phyloP scores from a whole-genome alignment of 1,140 invertebrate species.

The Acromyrmex echinatior region DNA sequence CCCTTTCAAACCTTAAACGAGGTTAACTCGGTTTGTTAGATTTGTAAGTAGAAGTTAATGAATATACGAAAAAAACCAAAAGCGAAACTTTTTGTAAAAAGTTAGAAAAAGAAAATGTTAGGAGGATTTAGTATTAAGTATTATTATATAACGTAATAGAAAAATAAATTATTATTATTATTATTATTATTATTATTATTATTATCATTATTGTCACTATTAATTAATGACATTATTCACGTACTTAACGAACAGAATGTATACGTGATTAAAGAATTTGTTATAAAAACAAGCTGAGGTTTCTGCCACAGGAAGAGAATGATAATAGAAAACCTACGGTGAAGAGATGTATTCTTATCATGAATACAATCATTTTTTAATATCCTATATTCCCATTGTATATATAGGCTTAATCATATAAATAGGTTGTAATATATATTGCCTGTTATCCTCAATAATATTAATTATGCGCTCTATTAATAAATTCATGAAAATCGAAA shows the following conservation, averaged over 20 bases:
- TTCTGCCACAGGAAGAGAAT: slow-evolving; percentile 42
- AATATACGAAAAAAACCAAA: slow-evolving; percentile 63
- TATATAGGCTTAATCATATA: slow-evolving; percentile 57
- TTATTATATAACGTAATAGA: slow-evolving; percentile 78
- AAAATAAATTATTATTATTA: slow-evolving; percentile 80
- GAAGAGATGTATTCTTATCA: slow-evolving; percentile 32
- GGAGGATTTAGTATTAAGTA: slow-evolving; percentile 75
- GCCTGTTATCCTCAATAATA: slow-evolving; percentile 85
- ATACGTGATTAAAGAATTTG: slow-evolving; percentile 56
- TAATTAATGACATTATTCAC: slow-evolving; percentile 42
- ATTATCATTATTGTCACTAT: slow-evolving; percentile 73
- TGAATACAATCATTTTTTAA: slow-evolving; percentile 45
- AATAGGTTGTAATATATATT: slow-evolving; percentile 82
- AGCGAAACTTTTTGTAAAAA: slow-evolving; percentile 70
- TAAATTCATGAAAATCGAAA: slow-evolving; percentile 72
- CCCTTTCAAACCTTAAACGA: slow-evolving; percentile 80
- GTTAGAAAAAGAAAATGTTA: slow-evolving; percentile 55
- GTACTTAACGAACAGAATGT: slow-evolving; percentile 71
- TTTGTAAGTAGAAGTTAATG: slow-evolving; percentile 71
- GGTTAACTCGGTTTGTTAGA: slow-evolving; percentile 75
- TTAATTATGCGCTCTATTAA: slow-evolving; percentile 80
- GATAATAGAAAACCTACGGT: neutral
- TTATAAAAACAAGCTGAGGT: slow-evolving; percentile 37
- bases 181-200: slow-evolving; percentile 69
- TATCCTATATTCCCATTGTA: slow-evolving; percentile 74